Evolutionary conservation across 1,140 invertebrate genomes (phyloP).

Genomic region (Monomorium pharaonis): DNA sequence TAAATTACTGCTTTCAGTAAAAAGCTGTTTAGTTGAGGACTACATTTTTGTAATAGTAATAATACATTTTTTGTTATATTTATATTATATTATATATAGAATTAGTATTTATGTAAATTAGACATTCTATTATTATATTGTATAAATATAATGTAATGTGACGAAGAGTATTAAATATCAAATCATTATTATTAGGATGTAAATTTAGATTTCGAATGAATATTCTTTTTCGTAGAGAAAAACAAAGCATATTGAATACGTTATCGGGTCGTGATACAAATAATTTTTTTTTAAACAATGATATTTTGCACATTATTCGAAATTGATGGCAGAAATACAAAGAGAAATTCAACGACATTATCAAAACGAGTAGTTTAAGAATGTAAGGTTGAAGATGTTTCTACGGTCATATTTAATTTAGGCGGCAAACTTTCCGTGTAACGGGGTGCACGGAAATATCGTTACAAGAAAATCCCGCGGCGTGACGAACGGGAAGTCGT

Average conservation of each 20-base stretch:
- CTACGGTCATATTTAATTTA: slow-evolving; percentile 51
- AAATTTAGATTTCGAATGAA: background rate
- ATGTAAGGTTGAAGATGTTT: background rate
- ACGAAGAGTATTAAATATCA: background rate
- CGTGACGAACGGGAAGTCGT: slow-evolving; percentile 42
- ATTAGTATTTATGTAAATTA: background rate
- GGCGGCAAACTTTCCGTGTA: slow-evolving; percentile 20
- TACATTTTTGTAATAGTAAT: too few species aligned
- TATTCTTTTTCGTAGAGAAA: background rate
- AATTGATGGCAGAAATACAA: background rate
- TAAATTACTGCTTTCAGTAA: too few species aligned
- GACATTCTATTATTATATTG: background rate
- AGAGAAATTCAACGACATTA: slow-evolving; percentile 6
- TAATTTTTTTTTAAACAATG: background rate
- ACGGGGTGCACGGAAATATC: slow-evolving; percentile 33
- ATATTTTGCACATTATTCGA: background rate
- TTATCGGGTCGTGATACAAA: background rate
- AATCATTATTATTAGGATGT: background rate
- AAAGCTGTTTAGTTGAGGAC: too few species aligned
- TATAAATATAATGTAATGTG: background rate
- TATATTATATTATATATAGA: background rate
- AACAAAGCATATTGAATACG: background rate
- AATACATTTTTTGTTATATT: too few species aligned
- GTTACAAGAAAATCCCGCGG: slow-evolving; percentile 39
- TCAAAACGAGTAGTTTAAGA: background rate